These are phyloP conservation scores for Bursaphelenchus okinawaensis DNA, from an alignment of 2,888 invertebrate species.

Conservation along the genomic window DNA sequence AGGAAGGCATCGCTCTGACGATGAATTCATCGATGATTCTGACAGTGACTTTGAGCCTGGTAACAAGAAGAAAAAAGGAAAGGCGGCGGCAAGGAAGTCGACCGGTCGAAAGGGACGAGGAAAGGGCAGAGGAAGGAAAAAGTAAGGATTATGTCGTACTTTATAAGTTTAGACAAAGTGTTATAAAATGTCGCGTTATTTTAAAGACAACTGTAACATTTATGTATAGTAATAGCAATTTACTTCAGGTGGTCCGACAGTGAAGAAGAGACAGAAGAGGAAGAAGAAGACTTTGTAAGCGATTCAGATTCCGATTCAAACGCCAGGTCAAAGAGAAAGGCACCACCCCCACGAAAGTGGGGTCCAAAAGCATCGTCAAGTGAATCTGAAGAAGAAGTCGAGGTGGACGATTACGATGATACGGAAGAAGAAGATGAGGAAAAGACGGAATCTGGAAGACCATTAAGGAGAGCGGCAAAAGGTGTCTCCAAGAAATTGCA, in stretches of 20 bases:
- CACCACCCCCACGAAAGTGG: neutral
- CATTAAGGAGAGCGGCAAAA: conserved; percentile 33
- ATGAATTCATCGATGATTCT: conserved; percentile 14
- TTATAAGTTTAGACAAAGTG: no score
- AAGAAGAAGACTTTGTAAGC: conserved; percentile 14
- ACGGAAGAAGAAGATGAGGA: conserved; percentile 15
- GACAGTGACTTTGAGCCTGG: conserved; percentile 14
- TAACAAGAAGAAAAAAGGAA: conserved; percentile 2
- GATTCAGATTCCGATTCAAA: neutral
- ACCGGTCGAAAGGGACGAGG: neutral
- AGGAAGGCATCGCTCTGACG: neutral
- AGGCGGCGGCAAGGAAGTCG: neutral
- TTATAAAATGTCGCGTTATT: no score
- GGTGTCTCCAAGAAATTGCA: conserved; percentile 24
- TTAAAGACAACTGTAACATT: no score
- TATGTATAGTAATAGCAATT: no score
- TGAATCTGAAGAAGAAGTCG: conserved; percentile 21
- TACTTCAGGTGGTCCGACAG: neutral
- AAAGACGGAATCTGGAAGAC: conserved; percentile 29
- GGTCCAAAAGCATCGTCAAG: neutral
- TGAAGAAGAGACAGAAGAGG: conserved; percentile 26
- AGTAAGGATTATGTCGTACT: no score
- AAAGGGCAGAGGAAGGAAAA: neutral
- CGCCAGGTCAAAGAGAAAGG: neutral
- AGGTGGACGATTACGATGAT: conserved; percentile 10